phyloP scores from a whole-genome alignment of 2,888 invertebrate species.

The Polyommatus iphigenia region DNA sequence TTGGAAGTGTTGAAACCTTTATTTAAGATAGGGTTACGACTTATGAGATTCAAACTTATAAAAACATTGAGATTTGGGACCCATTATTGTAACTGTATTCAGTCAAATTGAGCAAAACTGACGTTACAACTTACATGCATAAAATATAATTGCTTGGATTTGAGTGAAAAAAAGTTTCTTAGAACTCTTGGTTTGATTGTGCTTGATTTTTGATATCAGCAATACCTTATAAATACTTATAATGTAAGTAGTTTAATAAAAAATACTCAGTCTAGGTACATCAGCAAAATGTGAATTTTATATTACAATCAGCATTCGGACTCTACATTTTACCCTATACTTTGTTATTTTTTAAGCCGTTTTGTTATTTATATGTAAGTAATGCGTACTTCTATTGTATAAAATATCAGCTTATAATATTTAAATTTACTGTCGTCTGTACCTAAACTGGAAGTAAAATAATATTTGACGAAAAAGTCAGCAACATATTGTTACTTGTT shows the following conservation, averaged over 20 bases:
- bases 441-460: background rate
- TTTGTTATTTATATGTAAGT: background rate
- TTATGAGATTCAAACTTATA: background rate
- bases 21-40: no score
- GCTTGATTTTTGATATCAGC: no score
- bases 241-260: background rate
- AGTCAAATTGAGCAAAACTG: background rate
- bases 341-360: background rate
- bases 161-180: no score
- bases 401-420: background rate
- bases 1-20: no score
- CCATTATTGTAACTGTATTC: background rate
- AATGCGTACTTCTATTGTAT: background rate
- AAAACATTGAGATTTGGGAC: background rate
- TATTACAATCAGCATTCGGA: background rate
- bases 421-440: no score
- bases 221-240: background rate
- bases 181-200: no score
- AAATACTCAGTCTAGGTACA: background rate
- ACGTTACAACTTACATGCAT: background rate
- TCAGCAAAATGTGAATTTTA: background rate
- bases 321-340: background rate
- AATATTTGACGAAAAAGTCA: constrained; percentile 11
- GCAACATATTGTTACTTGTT: constrained; percentile 33
- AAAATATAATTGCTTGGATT: background rate